These are phyloP conservation scores for Passerina amoena DNA, from an alignment of 2,113 vertebrate species.

Conservation along the genomic window DNA sequence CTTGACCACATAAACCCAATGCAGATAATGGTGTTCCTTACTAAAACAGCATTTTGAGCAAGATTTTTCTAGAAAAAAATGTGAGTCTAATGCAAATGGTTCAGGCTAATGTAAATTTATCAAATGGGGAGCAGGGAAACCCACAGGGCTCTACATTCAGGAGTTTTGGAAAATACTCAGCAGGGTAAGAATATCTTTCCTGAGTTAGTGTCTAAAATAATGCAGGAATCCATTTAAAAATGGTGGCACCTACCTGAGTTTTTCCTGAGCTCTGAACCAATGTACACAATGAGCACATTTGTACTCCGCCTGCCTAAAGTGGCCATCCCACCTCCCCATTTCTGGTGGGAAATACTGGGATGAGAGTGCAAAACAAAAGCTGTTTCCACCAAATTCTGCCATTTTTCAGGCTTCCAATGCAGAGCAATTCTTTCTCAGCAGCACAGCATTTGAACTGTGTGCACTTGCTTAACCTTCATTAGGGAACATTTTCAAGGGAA, in stretches of 20 bases:
- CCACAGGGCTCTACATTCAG: neutral
- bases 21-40: neutral
- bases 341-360: neutral
- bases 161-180: neutral
- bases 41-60: neutral
- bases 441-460: rapidly evolving
- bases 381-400: neutral
- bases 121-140: neutral
- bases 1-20: neutral
- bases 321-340: neutral
- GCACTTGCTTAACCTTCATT: neutral
- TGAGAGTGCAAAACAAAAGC: neutral
- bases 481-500: neutral
- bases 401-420: neutral
- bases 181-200: neutral
- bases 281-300: neutral
- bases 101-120: neutral
- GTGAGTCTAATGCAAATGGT: neutral
- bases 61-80: neutral
- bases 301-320: neutral
- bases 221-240: neutral
- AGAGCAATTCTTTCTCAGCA: neutral
- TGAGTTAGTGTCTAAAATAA: neutral
- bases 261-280: neutral
- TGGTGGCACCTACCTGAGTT: neutral